phyloP scores from a whole-genome alignment of 2,888 invertebrate genomes.

The Altica lythri region DNA sequence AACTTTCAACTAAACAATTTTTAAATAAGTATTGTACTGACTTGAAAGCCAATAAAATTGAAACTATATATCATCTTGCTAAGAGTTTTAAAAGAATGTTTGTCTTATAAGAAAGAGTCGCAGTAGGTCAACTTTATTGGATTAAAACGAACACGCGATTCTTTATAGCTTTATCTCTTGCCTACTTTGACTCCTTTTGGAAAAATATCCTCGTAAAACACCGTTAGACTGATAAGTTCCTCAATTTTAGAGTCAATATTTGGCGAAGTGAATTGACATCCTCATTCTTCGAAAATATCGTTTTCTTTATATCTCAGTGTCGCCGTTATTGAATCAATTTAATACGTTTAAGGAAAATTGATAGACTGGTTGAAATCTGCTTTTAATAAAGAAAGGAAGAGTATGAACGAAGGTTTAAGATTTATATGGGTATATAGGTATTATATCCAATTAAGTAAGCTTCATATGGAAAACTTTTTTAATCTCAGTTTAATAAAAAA shows the following conservation, averaged over 20 bases:
- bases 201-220: slow-evolving; percentile 24
- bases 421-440: too few relatives aligned
- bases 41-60: slow-evolving; percentile 8
- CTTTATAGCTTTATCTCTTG: slow-evolving; percentile 19
- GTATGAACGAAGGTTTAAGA: too few relatives aligned
- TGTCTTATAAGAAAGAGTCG: slow-evolving; percentile 14
- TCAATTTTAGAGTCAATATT: slow-evolving; percentile 32
- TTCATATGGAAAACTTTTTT: not conserved
- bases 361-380: not conserved
- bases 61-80: slow-evolving; percentile 14
- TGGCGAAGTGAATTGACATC: slow-evolving; percentile 29
- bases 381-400: not conserved
- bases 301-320: slow-evolving; percentile 16
- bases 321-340: slow-evolving; percentile 10
- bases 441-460: too few relatives aligned
- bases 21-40: slow-evolving; percentile 4
- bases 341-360: not conserved
- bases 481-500: not conserved
- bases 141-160: slow-evolving; percentile 17
- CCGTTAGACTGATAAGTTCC: slow-evolving; percentile 19
- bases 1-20: slow-evolving; percentile 9
- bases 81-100: slow-evolving; percentile 17
- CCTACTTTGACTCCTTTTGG: slow-evolving; percentile 15
- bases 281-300: slow-evolving; percentile 16
- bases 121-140: slow-evolving; percentile 19